Base-by-base conservation (phyloP, 2,797 vertebrate genomes). In the Philypnodon macrostomus region DNA sequence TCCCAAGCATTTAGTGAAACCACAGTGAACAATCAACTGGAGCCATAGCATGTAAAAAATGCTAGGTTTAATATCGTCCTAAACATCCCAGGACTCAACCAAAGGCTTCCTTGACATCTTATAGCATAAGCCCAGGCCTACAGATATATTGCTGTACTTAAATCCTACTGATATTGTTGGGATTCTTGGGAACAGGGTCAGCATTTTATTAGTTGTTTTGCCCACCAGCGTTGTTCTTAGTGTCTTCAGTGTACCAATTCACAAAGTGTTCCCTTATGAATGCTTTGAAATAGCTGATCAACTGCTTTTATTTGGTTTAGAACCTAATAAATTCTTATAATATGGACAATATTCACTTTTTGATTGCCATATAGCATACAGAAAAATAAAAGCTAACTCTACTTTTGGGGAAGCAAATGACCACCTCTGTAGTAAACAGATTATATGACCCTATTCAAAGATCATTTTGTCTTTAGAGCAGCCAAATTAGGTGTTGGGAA, bases 1-100 rank as follows among this genome's bases (percentile, higher is more conserved):
- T 76, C 64, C 72, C 60, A 67, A 64, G 62, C 10, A 5, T 64
- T 63, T 32, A 53, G 36, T 34, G 42, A 30, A 47, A 53, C 35
- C 34, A 36, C 5, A n/a, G n/a, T 4, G 18, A 11, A 8, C 4
- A 21, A 46, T 5, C 15, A 14, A 33, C 4, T 33, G 31, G 31
- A 14, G n/a, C 13, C 31, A 13, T 5, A 33, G 23, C 11, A 15
- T 26, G 39, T 10, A 1, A 15, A 41, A 41, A 3, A 23, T 23
- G 23, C 18, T 47, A 17, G n/a, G 19, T 27, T 65, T 36, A 14
- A 58, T 49, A 7, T 41, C 0, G 5, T 11, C 27, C 51, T 17
- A 26, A 16, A 35, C 15, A 2, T 17, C 7, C 18, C 11, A 42
- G 23, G 4, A 18, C 47, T 47, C 29, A 3, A 1, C 45, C 55